Conservation (phyloP, 2,113 vertebrate species). For the Machaerirhynchus nigripectus region DNA sequence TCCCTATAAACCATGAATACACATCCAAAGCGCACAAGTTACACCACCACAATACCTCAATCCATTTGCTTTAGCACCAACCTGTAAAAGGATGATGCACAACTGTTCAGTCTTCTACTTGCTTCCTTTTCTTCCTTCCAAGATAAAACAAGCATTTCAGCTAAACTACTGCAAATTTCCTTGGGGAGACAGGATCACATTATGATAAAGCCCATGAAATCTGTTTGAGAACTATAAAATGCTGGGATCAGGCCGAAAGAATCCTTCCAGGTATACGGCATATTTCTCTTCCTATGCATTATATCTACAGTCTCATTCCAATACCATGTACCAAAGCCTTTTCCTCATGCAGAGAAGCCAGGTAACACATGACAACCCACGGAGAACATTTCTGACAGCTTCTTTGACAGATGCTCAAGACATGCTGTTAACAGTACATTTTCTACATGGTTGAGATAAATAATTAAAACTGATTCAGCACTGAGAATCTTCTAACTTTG, state of each 20-base stretch:
- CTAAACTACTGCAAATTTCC: neutral
- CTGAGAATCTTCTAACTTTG: neutral
- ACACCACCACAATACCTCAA: neutral
- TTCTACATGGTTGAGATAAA: neutral
- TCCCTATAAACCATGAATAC: neutral
- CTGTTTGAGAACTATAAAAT: neutral
- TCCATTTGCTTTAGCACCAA: neutral
- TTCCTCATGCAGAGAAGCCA: neutral
- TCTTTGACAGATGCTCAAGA: neutral
- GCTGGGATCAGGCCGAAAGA: neutral
- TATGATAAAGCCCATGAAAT: neutral
- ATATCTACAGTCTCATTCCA: neutral
- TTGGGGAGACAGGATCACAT: neutral
- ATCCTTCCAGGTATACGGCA: neutral
- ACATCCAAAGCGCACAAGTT: neutral
- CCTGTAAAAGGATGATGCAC: neutral
- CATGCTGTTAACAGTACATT: neutral
- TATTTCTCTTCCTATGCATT: neutral
- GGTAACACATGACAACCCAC: neutral
- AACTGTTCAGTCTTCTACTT: neutral
- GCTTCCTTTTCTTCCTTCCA: neutral
- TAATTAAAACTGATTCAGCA: conserved; percentile 8
- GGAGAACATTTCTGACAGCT: neutral
- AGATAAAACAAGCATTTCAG: neutral
- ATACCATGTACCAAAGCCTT: neutral